Evolutionary conservation across 1,140 invertebrate genomes (phyloP), one percentile per base, ranked within the genome.

Genomic region (Aphelinus certus): DNA sequence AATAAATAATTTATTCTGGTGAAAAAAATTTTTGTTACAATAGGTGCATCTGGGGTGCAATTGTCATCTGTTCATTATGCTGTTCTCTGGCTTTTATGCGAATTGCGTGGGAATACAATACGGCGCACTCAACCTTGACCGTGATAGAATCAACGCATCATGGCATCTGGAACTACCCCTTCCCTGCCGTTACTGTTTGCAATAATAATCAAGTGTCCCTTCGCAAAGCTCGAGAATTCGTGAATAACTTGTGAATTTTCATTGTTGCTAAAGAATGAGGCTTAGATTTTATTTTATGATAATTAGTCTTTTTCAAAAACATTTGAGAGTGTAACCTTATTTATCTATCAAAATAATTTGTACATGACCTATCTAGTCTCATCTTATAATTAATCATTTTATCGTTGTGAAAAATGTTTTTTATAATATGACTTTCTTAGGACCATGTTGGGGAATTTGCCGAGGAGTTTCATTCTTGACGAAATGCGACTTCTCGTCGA

Each of bases 171-270:
- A 90, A 92, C 79, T 90, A 92, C 71, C 91, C 91, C 1, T 94
- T 93, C 82, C 93, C 93, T 0, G 92, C 92, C 0, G 89, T 94
- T 0, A 93, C 92, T 0, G 86, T 94, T 58, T 94, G 93, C 78
- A 89, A 90, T 77, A 87, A 92, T 26, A 94, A 93, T 82, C 85
- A 89, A 73, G 82, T 92, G 43, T 91, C 90, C 0, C 84, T 82
- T 42, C 83, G 75, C n/a, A 84, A 83, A 62, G 88, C 90, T 0
- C 69, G 71, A 5, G 10, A 78, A 1, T 84, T 90, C 7, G 84
- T 88, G 1, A 64, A 84, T 26, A 85, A 86, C 65, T 76, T 91
- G 90, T 91, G 79, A 89, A 87, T 77, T 72, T 53, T 53, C 9
- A 26, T 26, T 26, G 26, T 26, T 26, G 26, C 26, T 26, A 26